Evolutionary conservation across 2,888 invertebrate species (phyloP), one percentile per base, ranked within the genome.

Genomic region (Pterostichus madidus): DNA sequence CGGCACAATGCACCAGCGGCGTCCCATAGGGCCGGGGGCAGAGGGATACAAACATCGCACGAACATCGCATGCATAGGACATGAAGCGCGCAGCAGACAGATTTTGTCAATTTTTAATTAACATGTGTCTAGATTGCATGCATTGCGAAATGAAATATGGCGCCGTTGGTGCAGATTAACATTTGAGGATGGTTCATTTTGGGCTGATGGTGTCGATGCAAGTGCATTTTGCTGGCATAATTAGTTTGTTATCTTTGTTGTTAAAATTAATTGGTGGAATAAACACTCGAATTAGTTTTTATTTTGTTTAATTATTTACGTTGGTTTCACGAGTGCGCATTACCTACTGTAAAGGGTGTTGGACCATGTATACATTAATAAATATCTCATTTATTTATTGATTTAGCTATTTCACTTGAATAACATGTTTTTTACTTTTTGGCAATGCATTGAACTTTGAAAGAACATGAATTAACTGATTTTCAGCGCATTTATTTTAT

Each of bases 71-170:
- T 71, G 68, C 68, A 71, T 71, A 71, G 17, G 2, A 17, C 68
- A 44, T 64, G 64, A 35, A 64, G 49, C 49, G 49, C 11, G 75
- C 46, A 5, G 75, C 53, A 81, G 75, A 71, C 75, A 81, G 81
- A 75, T 81, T 81, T 81, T 75, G 81, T 81, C 73, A 81, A 81
- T 81, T 81, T 81, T 81, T 81, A 81, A 81, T 81, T 75, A 81
- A 59, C 56, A 59, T 75, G 39, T 75, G 81, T 75, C 73, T 81
- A 75, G 73, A 56, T 59, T 59, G 52, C 81, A 75, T 75, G 81
- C 81, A 81, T 81, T 81, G 46, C 61, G 10, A 81, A 81, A 81
- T 81, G 73, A 81, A 75, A 81, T 81, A 81, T 75, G 81, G 35
- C 59, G 49, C 46, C 81, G 39, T 71, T 75, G 59, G n/a, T 44